Conservation (phyloP, 2,113 vertebrate species). For the Catharus bicknelli region DNA sequence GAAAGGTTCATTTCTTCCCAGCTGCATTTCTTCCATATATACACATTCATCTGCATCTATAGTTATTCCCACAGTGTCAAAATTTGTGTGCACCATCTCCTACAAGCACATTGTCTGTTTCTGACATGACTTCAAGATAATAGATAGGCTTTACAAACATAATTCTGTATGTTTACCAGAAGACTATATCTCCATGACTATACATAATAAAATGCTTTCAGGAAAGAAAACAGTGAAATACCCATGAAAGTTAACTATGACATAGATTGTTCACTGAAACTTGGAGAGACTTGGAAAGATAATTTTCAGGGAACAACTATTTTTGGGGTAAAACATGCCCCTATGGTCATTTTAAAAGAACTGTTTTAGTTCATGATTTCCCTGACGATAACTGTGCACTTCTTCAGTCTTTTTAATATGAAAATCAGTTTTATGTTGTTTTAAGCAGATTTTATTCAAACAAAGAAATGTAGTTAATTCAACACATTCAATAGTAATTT, state of each 20-base stretch:
- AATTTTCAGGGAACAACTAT: not conserved
- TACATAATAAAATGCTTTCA: not conserved
- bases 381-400: not conserved
- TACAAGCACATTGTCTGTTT: not conserved
- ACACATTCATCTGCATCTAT: too few species aligned
- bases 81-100: fast-evolving
- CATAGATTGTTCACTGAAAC: not conserved
- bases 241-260: not conserved
- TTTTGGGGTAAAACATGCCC: not conserved
- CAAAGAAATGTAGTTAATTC: not conserved
- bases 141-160: not conserved
- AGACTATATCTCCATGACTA: not conserved
- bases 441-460: not conserved
- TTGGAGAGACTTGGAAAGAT: not conserved
- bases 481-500: not conserved
- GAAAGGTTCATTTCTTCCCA: not conserved
- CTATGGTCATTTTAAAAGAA: not conserved
- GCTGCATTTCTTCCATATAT: not conserved
- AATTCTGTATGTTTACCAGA: not conserved
- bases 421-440: not conserved
- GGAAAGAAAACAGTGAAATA: not conserved
- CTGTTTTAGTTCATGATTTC: not conserved
- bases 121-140: not conserved
- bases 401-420: not conserved
- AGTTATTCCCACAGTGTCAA: not conserved